A percentile compares a stretch with the other conserved stretches of the same genome.
Conservation (phyloP, 2,888 invertebrate species). For the Diplazon laetatorius region DNA sequence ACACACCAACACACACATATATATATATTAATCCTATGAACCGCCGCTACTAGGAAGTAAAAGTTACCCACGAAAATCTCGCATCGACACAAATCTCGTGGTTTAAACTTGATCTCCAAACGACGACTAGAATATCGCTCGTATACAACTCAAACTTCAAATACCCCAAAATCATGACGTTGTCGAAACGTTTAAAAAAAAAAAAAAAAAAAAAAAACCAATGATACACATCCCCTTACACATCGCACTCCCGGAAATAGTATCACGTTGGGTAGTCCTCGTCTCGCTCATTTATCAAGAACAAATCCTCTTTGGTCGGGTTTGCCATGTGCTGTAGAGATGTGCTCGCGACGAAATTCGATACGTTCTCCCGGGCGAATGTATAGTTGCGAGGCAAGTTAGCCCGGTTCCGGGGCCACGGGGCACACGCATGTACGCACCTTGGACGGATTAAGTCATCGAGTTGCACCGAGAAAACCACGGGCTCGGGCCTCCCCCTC, state of each 20-base stretch:
- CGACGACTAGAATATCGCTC: constrained; percentile 40
- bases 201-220: constrained; percentile 47
- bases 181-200: no score
- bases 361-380: constrained; percentile 49
- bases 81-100: constrained; percentile 55
- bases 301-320: constrained; percentile 52
- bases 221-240: constrained; percentile 22
- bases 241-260: constrained; percentile 62
- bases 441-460: constrained; percentile 67
- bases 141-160: constrained; percentile 19
- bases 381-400: constrained; percentile 58
- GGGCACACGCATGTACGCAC: constrained; percentile 64
- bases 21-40: constrained; percentile 21
- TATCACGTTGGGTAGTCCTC: constrained; percentile 62
- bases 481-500: constrained; percentile 41
- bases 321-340: constrained; percentile 34
- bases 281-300: constrained; percentile 62
- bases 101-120: constrained; percentile 56
- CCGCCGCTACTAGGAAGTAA: constrained; percentile 19
- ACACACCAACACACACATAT: no score
- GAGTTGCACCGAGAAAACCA: constrained; percentile 59
- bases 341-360: constrained; percentile 59
- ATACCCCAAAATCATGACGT: no score
- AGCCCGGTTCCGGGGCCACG: constrained; percentile 40
- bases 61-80: constrained; percentile 39